Evolutionary conservation across 2,797 vertebrate species (phyloP).

Genomic region (Anguilla pacifica): DNA sequence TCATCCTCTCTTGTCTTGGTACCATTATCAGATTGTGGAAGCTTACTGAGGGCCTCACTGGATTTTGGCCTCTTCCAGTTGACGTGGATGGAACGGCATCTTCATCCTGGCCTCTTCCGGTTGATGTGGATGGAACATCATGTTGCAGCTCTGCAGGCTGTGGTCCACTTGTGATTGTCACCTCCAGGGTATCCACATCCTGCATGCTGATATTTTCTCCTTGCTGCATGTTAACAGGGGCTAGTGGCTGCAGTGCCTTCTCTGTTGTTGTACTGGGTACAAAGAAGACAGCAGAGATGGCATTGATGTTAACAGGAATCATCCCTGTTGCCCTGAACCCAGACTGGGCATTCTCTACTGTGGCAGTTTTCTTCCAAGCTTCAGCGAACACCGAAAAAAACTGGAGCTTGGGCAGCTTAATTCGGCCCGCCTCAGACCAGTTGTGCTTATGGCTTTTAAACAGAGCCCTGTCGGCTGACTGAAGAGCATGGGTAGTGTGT

Average conservation of each 20-base stretch:
- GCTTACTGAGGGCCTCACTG: no score
- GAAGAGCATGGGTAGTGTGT: neutral
- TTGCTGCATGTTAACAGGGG: neutral
- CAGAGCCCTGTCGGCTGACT: conserved; percentile 9
- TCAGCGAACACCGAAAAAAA: neutral
- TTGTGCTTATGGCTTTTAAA: conserved; percentile 12
- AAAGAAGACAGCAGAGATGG: neutral
- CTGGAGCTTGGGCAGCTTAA: neutral
- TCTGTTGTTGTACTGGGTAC: neutral
- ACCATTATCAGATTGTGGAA: no score
- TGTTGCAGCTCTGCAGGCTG: neutral
- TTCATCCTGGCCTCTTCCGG: neutral
- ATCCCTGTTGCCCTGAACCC: neutral
- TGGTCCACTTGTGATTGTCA: neutral
- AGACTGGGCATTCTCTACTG: neutral
- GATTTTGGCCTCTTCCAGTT: no score
- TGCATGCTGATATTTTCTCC: neutral
- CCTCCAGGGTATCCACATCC: neutral
- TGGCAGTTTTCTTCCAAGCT: neutral
- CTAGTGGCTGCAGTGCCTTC: neutral
- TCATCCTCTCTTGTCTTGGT: neutral
- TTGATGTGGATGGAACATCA: neutral
- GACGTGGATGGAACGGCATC: no score
- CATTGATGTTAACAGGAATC: neutral
- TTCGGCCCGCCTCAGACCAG: neutral